Evolutionary conservation across 30 jellyfish, hydroid and myxozoan genomes (phyloP).

Genomic region (Aurelia sp.): DNA sequence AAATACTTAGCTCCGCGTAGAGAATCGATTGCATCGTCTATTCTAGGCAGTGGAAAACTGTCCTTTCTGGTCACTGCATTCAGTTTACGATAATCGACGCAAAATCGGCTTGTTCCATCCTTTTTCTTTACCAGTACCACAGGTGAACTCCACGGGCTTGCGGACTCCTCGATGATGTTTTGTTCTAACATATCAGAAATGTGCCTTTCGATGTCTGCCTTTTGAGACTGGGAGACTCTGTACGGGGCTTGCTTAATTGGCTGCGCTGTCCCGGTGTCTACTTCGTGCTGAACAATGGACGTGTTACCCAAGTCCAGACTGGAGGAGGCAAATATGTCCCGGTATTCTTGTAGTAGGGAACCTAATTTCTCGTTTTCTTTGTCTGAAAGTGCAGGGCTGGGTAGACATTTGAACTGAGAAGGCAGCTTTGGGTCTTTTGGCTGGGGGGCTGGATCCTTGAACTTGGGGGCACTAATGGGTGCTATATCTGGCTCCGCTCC

Average conservation of each 20-base stretch:
- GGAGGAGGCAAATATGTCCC: background rate
- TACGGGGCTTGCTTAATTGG: slow-evolving; percentile 45
- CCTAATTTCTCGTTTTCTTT: background rate
- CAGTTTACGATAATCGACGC: slow-evolving; percentile 43
- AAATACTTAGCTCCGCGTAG: too few species aligned
- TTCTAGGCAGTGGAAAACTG: slow-evolving; percentile 39
- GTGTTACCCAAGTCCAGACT: background rate
- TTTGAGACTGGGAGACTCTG: slow-evolving; percentile 23
- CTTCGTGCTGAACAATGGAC: slow-evolving; percentile 6
- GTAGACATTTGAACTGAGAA: background rate
- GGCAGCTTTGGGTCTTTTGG: background rate
- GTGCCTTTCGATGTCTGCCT: slow-evolving; percentile 17
- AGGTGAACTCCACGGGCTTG: slow-evolving; percentile 80
- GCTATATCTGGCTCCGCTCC: too few species aligned
- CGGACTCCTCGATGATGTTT: too few species aligned
- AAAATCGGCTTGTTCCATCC: too few species aligned
- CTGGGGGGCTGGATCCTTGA: background rate
- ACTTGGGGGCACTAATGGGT: background rate
- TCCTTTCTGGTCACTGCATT: too few species aligned
- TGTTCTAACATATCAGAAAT: too few species aligned
- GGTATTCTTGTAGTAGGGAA: background rate
- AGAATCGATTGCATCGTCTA: background rate
- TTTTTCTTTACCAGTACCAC: too few species aligned
- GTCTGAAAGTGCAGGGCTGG: background rate
- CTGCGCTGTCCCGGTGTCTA: slow-evolving; percentile 25